Evolutionary conservation across 2,113 vertebrate species (phyloP), one percentile per base, ranked within the genome.

Genomic region (Raphicerus campestris): DNA sequence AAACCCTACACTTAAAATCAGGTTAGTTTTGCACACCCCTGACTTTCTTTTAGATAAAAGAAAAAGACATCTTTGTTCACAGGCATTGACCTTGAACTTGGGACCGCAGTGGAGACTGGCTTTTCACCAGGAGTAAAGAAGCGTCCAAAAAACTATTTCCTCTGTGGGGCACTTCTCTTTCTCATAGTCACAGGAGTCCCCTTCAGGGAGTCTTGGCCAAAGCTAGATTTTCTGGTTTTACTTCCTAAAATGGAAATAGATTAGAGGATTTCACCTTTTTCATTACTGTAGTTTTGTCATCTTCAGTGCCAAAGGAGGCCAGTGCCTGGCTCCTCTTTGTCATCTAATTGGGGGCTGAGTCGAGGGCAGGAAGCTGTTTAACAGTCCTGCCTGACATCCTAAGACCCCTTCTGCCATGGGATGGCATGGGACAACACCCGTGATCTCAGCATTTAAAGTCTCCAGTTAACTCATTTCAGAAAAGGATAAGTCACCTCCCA

Each of bases 211-310:
- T 91, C 95, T 93, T 63, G 17, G 45, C n/a, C 56, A 28, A 73
- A 96, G 70, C 90, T 81, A 70, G 66, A 49, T 49, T 90, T 97
- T 96, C 89, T 15, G 2, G 53, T 83, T 97, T 92, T 91, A 47
- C 58, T 94, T 97, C 78, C 92, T 89, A 61, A 83, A 70, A 88
- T 80, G 85, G 70, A 91, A 94, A 66, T 63, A 42, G 49, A 56
- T 53, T 5, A 55, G 58, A 66, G 85, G 81, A 49, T 83, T 91
- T 91, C 78, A 42, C 58, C 61, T 66, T 91, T 87, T 45, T 58
- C 60, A 53, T 85, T 47, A 49, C 10, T n/a, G 32, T 6, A 47
- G 61, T 26, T 56, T 42, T 81, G 32, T 45, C 26, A 53, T 63
- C 77, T 81, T 95, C 24, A 1, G 11, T 87, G 56, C n/a, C 47